Evolutionary conservation across 1,140 invertebrate species (phyloP).

Genomic region (Telenomus remus): DNA sequence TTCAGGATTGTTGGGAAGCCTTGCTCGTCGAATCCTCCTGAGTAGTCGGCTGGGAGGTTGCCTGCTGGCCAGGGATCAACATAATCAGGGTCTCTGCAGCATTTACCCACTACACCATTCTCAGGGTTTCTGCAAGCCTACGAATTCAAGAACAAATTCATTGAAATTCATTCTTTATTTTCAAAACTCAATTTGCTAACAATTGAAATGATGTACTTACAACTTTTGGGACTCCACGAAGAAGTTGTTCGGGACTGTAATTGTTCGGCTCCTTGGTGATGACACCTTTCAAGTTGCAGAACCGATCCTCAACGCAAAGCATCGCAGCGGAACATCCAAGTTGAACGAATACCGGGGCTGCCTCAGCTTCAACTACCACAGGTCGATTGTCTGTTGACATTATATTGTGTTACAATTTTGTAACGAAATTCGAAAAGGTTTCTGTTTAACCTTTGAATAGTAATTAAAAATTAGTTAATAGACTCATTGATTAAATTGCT

Average conservation of each 20-base stretch:
- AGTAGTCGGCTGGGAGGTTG: slow-evolving; percentile 76
- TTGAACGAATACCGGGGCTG: slow-evolving; percentile 66
- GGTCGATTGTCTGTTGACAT: slow-evolving; percentile 20
- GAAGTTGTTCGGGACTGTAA: slow-evolving; percentile 80
- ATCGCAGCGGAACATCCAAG: slow-evolving; percentile 87
- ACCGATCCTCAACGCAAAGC: slow-evolving; percentile 86
- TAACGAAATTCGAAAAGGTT: too few relatives aligned
- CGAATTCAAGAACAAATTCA: slow-evolving; percentile 2
- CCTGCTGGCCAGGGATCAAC: slow-evolving; percentile 91
- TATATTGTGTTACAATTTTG: too few relatives aligned
- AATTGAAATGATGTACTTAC: slow-evolving; percentile 75
- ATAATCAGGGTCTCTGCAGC: slow-evolving; percentile 89
- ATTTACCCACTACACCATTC: slow-evolving; percentile 84
- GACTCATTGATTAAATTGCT: too few relatives aligned
- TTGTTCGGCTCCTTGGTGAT: slow-evolving; percentile 81
- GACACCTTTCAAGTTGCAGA: slow-evolving; percentile 85
- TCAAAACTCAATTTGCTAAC: too few relatives aligned
- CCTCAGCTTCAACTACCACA: background rate
- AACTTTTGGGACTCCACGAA: slow-evolving; percentile 84
- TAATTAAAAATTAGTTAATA: too few relatives aligned
- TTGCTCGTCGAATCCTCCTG: slow-evolving; percentile 69
- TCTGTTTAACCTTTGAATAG: too few relatives aligned
- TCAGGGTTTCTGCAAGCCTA: slow-evolving; percentile 83
- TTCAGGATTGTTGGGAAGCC: slow-evolving; percentile 70
- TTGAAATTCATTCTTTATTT: too few relatives aligned